A percentile compares a stretch with the other conserved stretches of the same genome.
These are phyloP conservation scores for Synanthedon vespiformis DNA, from an alignment of 2,888 invertebrate genomes.

Conservation along the genomic window DNA sequence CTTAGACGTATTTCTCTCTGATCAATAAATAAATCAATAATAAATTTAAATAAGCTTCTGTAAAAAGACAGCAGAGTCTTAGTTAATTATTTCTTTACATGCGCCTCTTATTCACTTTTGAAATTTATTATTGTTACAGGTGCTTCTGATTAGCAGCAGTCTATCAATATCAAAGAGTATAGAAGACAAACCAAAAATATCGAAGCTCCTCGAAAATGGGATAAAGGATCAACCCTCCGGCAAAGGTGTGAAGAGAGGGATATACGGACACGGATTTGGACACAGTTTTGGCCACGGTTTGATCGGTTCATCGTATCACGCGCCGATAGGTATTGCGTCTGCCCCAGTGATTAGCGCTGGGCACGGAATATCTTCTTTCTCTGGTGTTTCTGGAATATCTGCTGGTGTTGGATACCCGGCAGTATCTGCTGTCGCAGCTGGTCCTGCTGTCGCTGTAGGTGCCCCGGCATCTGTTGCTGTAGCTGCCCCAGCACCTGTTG, in stretches of 20 bases:
- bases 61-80: no score
- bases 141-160: slow-evolving; percentile 47
- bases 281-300: not conserved
- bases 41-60: not conserved
- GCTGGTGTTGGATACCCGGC: slow-evolving; percentile 9
- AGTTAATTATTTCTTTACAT: not conserved
- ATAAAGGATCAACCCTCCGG: slow-evolving; percentile 40
- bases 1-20: no score
- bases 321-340: not conserved
- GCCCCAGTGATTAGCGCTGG: not conserved
- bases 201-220: slow-evolving; percentile 44
- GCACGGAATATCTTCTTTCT: not conserved
- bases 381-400: not conserved
- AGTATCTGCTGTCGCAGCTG: slow-evolving; percentile 15
- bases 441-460: slow-evolving; percentile 17
- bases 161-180: slow-evolving; percentile 42
- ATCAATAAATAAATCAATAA: not conserved
- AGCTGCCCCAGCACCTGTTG: slow-evolving; percentile 7
- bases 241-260: slow-evolving; percentile 49
- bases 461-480: no score
- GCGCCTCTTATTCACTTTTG: no score
- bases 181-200: slow-evolving; percentile 34
- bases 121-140: slow-evolving; percentile 22
- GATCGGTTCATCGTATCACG: not conserved
- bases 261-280: slow-evolving; percentile 16